phyloP scores from a whole-genome alignment of 2,888 invertebrate genomes.

The Branchellion lobata region DNA sequence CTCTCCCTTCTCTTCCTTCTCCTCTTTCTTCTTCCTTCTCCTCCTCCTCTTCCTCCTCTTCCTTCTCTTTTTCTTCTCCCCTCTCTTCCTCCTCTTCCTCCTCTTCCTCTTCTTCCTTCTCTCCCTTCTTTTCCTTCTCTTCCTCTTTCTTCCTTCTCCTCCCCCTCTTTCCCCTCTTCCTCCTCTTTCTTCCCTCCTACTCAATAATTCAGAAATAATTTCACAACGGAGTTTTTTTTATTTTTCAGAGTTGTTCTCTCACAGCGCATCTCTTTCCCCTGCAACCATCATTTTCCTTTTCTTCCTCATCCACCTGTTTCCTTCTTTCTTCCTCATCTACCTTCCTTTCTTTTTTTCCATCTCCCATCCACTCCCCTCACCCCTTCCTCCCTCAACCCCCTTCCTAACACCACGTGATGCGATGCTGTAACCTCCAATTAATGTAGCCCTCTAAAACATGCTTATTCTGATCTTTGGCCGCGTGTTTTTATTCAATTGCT shows the following conservation, averaged over 20 bases:
- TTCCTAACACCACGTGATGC: neutral
- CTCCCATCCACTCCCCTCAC: neutral
- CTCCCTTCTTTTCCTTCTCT: neutral
- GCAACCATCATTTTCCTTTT: too few species aligned
- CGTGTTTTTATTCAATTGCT: slow-evolving; percentile 31
- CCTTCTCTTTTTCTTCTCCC: neutral
- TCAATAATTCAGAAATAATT: neutral
- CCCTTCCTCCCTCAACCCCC: neutral
- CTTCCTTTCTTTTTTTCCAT: too few species aligned
- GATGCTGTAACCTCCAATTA: neutral
- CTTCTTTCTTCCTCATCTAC: neutral
- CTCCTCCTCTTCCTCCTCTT: neutral
- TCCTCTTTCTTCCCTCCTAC: neutral
- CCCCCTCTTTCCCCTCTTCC: neutral
- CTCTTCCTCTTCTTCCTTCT: neutral
- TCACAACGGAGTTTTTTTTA: neutral
- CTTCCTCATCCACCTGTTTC: too few species aligned
- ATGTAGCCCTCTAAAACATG: neutral
- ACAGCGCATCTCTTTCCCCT: too few species aligned
- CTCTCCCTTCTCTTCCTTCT: too few species aligned
- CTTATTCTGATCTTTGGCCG: neutral
- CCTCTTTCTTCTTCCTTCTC: neutral
- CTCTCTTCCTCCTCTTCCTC: neutral
- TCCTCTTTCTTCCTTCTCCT: neutral
- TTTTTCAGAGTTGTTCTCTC: neutral